Evolutionary conservation across 2,888 invertebrate species (phyloP).

Genomic region (Stegophylla sp.): DNA sequence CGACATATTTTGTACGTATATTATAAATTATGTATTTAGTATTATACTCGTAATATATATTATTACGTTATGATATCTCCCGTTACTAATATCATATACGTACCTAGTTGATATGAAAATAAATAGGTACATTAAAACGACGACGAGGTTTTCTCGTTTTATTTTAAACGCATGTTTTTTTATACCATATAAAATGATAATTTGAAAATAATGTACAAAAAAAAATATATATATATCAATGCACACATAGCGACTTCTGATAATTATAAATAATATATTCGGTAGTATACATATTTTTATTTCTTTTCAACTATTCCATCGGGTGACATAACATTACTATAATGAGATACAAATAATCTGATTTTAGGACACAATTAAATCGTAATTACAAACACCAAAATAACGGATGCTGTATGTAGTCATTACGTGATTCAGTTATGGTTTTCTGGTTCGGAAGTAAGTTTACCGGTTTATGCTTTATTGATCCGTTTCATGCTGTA

Average conservation of each 20-base stretch:
- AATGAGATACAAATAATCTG: not conserved
- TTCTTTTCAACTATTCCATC: not conserved
- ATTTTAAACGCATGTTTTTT: not conserved
- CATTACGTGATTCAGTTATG: not conserved
- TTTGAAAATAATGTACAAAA: too few species aligned
- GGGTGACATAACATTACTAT: too few species aligned
- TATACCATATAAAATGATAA: too few species aligned
- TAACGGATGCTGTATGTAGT: not conserved
- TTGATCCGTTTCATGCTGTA: conserved; percentile 31
- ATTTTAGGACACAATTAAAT: conserved; percentile 8
- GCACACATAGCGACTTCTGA: too few species aligned
- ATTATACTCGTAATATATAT: not conserved
- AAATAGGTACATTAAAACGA: not conserved
- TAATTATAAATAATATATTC: too few species aligned
- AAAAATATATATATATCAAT: not conserved
- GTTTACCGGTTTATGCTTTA: conserved; percentile 3
- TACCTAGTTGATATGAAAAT: not conserved
- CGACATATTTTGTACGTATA: not conserved
- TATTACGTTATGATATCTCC: not conserved
- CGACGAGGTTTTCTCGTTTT: not conserved
- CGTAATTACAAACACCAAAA: not conserved
- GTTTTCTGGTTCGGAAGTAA: conserved; percentile 21
- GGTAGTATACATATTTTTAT: not conserved
- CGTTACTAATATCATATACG: not conserved
- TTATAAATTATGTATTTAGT: not conserved